These are phyloP conservation scores for Sebastes oblongus DNA, from an alignment of 2,797 vertebrate species.

Conservation along the genomic window DNA sequence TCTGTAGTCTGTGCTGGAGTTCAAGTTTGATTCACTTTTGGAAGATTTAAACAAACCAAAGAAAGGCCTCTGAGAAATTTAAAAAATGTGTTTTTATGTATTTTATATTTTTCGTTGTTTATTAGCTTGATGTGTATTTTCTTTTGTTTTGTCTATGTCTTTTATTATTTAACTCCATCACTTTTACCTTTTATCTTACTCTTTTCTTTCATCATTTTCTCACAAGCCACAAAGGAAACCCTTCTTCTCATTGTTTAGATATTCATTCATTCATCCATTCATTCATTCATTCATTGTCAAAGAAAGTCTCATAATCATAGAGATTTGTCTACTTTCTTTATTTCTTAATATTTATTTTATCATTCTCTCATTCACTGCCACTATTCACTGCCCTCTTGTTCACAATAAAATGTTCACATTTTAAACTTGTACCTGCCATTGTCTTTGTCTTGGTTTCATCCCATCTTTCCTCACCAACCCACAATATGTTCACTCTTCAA, in stretches of 20 bases:
- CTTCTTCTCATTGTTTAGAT: neutral
- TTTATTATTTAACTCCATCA: neutral
- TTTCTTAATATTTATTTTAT: conserved; percentile 10
- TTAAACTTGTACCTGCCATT: conserved; percentile 23
- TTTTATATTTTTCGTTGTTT: neutral
- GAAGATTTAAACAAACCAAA: conserved; percentile 18
- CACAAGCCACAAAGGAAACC: neutral
- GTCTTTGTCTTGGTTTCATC: conserved; percentile 58
- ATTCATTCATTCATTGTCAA: neutral
- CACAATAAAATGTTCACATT: conserved; percentile 69
- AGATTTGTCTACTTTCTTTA: neutral
- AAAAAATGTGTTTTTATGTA: neutral
- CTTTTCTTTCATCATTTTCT: neutral
- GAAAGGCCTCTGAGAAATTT: neutral
- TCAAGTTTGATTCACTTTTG: neutral
- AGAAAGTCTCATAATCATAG: neutral
- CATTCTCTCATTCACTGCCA: conserved; percentile 34
- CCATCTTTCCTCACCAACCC: neutral
- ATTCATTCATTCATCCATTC: neutral
- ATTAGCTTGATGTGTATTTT: neutral
- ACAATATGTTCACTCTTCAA: neutral
- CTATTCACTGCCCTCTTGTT: conserved; percentile 18
- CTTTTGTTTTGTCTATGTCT: neutral
- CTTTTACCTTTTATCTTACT: no score
- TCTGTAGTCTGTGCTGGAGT: conserved; percentile 10